These are phyloP conservation scores for Mythimna loreyi DNA, from an alignment of 2,888 invertebrate genomes.

Conservation along the genomic window DNA sequence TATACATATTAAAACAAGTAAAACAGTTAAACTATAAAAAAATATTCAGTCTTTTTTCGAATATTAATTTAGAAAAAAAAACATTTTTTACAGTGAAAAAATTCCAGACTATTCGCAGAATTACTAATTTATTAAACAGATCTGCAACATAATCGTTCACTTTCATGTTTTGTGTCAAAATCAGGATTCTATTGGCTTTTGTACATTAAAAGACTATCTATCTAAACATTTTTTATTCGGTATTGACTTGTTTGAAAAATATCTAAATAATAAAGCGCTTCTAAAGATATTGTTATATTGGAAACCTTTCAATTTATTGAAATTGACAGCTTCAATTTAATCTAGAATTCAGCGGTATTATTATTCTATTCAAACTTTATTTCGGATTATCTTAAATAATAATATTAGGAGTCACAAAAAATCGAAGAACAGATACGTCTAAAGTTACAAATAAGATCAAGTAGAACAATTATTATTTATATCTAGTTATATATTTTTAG, in stretches of 20 bases:
- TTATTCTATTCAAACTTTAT: too few species aligned
- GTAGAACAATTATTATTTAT: too few species aligned
- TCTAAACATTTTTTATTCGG: neutral
- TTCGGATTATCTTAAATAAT: too few species aligned
- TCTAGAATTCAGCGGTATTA: neutral
- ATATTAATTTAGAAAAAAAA: too few species aligned
- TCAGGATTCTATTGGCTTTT: slow-evolving; percentile 13
- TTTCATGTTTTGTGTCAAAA: slow-evolving; percentile 13
- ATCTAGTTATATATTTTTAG: too few species aligned
- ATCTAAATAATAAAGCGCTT: neutral
- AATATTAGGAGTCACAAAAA: too few species aligned
- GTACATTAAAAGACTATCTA: neutral
- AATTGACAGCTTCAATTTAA: neutral
- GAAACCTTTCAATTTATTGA: slow-evolving; percentile 2
- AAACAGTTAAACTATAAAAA: too few species aligned
- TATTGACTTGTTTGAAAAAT: neutral
- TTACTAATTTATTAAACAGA: neutral
- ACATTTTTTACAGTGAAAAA: too few species aligned
- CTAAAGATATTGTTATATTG: neutral
- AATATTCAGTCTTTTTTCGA: too few species aligned
- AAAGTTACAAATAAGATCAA: too few species aligned
- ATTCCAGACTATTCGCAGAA: neutral
- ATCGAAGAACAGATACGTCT: too few species aligned
- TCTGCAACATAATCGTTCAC: slow-evolving; percentile 19
- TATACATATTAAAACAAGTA: too few species aligned